phyloP scores from a whole-genome alignment of 2,113 vertebrate genomes.

The Theristicus caerulescens region DNA sequence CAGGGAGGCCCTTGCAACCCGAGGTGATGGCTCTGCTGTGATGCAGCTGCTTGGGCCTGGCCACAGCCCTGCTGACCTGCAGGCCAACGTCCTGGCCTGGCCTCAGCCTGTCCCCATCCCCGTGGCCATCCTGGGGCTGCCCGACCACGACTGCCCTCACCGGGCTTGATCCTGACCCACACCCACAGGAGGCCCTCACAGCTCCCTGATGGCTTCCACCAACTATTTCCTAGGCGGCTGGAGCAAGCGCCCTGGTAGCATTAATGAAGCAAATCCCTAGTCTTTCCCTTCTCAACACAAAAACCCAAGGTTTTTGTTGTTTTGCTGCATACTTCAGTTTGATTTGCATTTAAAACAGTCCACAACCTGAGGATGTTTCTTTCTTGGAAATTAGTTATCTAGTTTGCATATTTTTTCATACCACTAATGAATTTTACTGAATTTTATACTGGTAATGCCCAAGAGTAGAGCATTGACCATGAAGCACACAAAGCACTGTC shows the following conservation, averaged over 20 bases:
- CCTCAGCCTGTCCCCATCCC: not conserved
- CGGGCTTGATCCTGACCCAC: not conserved
- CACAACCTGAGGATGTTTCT: not conserved
- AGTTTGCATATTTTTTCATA: not conserved
- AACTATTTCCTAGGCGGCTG: not conserved
- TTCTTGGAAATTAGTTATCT: not conserved
- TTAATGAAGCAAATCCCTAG: not conserved
- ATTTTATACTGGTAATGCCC: not conserved
- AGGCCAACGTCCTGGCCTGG: accelerated
- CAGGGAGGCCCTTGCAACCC: not conserved
- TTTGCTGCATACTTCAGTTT: not conserved
- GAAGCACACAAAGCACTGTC: not conserved
- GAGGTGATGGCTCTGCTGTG: accelerated
- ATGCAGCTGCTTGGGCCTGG: not conserved
- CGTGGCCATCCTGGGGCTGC: not conserved
- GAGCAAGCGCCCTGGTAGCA: not conserved
- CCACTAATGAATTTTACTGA: not conserved
- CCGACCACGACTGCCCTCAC: accelerated
- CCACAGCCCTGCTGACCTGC: too few relatives aligned
- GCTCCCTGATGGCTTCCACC: accelerated
- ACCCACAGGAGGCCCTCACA: accelerated
- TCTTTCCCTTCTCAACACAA: not conserved
- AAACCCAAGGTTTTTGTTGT: accelerated
- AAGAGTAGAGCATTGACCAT: not conserved
- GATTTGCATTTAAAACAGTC: not conserved